Conservation (phyloP, 1,140 invertebrate genomes). For the Pissodes strobi region DNA sequence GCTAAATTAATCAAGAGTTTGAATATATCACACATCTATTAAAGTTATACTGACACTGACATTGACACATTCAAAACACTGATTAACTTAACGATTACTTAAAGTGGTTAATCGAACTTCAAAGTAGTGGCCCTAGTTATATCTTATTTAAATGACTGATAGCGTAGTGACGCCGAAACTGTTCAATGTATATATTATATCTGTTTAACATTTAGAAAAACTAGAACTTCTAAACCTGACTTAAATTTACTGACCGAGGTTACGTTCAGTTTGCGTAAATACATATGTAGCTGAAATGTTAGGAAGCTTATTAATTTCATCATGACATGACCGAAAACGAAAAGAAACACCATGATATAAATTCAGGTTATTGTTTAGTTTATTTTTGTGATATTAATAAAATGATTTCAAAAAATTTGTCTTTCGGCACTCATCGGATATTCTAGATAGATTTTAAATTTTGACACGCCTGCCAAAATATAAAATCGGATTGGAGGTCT, state of each 20-base stretch:
- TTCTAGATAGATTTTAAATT: no score
- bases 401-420: background rate
- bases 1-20: no score
- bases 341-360: background rate
- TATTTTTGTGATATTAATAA: constrained; percentile 24
- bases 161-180: constrained; percentile 26
- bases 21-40: no score
- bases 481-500: no score
- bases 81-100: no score
- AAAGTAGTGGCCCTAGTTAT: no score
- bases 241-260: constrained; percentile 20
- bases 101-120: no score
- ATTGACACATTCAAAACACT: no score
- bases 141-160: constrained; percentile 33
- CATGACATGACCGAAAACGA: background rate
- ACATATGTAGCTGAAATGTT: constrained; percentile 6
- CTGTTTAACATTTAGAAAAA: constrained; percentile 11
- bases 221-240: constrained; percentile 11
- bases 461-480: no score
- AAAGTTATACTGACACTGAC: no score
- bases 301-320: background rate
- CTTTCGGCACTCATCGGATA: no score
- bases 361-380: constrained; percentile 24
- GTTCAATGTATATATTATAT: constrained; percentile 31
- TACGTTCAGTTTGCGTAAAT: constrained; percentile 23